Evolutionary conservation across 2,113 vertebrate genomes (phyloP), one percentile per base, ranked within the genome.

Genomic region (Bufo gargarizans): DNA sequence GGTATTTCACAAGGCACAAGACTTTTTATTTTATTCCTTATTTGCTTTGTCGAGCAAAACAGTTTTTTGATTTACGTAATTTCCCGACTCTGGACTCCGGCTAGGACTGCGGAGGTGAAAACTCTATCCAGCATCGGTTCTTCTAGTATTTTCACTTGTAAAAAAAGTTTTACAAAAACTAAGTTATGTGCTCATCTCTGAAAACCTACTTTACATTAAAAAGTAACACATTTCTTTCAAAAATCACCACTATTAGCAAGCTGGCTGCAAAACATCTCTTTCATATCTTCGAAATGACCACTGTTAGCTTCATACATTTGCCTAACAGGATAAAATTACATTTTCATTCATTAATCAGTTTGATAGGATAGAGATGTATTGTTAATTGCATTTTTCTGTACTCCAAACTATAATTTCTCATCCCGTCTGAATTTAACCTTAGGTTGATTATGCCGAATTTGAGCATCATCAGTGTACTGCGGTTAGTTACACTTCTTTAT

Each of bases 361-460:
- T 79, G 77, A 58, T 58, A 79, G 55, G n/a, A 79, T 58, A 0
- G 33, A 33, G 53, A 19, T 79, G 17, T 50, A 56, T 58, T 22
- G 53, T 79, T 79, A 79, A 79, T 79, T 79, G 69, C 69, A 14
- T 72, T 14, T 71, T 71, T 45, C 69, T 58, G 2, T 17, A 43
- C 19, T 6, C 53, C 20, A 56, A 56, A 79, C 77, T 56, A 22
- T 79, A 55, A 56, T 79, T 79, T 79, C 56, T 56, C 19, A 22
- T 58, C 77, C 22, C 17, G 33, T 58, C n/a, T 79, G 53, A 58
- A 33, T 79, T 13, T 79, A 79, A 79, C 77, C 77, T 79, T 58
- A 79, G 77, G 77, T 79, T 79, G 77, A 79, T 79, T 79, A 79
- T 33, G 8, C 53, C 61, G 33, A 61, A 17, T 81, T 33, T 81